Evolutionary conservation across 2,113 vertebrate genomes (phyloP).

Genomic region (sheep (Ovis aries)): ARS-UI_Ramb_v3.0 NC_056059.1:97974001-97974500

Average conservation of each 20-base stretch:
- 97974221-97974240: not conserved
- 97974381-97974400: not conserved
- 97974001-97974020: not conserved
- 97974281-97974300: not conserved
- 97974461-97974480: not conserved
- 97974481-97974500: not conserved
- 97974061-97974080: not conserved
- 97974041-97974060: not conserved
- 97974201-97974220: not conserved
- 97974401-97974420: not conserved
- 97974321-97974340: not conserved
- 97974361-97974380: not conserved
- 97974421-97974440: not conserved
- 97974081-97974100: not conserved
- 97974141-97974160: not conserved
- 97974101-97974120: not conserved
- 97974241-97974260: not conserved
- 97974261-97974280: not conserved
- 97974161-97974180: not conserved
- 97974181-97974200: not conserved
- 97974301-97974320: not conserved
- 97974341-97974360: not conserved
- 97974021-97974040: not conserved
- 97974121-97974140: not conserved
- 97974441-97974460: not conserved